These are phyloP conservation scores for Drosophila guanche DNA, from an alignment of 1,140 invertebrate genomes.

Conservation along the genomic window DNA sequence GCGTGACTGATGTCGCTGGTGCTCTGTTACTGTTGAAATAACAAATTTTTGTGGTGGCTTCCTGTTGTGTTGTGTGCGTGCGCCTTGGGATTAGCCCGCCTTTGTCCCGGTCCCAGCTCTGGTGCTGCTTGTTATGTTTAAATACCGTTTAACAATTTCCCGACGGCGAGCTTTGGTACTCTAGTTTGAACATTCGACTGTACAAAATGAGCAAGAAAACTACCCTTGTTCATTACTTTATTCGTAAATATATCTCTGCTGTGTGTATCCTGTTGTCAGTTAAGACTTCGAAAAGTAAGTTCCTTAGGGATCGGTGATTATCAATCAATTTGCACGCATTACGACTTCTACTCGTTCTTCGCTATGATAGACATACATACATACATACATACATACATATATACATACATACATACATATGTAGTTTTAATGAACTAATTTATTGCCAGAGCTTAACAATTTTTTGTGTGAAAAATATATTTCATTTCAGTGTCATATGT, in stretches of 20 bases:
- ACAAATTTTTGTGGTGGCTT: slow-evolving; percentile 79
- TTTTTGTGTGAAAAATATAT: too few relatives aligned
- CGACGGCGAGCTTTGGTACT: slow-evolving; percentile 50
- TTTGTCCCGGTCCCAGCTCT: slow-evolving; percentile 25
- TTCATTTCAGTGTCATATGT: too few relatives aligned
- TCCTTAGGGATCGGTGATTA: slow-evolving; percentile 64
- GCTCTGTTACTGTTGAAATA: slow-evolving; percentile 70
- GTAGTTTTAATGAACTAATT: too few relatives aligned
- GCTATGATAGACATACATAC: too few relatives aligned
- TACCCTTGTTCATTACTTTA: slow-evolving; percentile 40
- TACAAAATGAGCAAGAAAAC: slow-evolving; percentile 55
- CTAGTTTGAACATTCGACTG: slow-evolving; percentile 26
- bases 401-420: too few relatives aligned
- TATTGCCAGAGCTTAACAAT: too few relatives aligned
- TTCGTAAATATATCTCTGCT: slow-evolving; percentile 9
- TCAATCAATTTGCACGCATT: slow-evolving; percentile 73
- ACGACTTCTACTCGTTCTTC: slow-evolving; percentile 6
- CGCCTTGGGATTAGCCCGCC: slow-evolving; percentile 68
- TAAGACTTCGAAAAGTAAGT: slow-evolving; percentile 35
- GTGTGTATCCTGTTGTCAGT: slow-evolving; percentile 20
- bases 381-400: too few relatives aligned
- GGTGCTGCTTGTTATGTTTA: slow-evolving; percentile 59
- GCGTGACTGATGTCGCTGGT: slow-evolving; percentile 54
- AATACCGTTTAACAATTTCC: slow-evolving; percentile 82
- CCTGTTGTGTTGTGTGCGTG: slow-evolving; percentile 76